Evolutionary conservation across 2,797 vertebrate genomes (phyloP), one percentile per base, ranked within the genome.

Genomic region (Momotus momota): DNA sequence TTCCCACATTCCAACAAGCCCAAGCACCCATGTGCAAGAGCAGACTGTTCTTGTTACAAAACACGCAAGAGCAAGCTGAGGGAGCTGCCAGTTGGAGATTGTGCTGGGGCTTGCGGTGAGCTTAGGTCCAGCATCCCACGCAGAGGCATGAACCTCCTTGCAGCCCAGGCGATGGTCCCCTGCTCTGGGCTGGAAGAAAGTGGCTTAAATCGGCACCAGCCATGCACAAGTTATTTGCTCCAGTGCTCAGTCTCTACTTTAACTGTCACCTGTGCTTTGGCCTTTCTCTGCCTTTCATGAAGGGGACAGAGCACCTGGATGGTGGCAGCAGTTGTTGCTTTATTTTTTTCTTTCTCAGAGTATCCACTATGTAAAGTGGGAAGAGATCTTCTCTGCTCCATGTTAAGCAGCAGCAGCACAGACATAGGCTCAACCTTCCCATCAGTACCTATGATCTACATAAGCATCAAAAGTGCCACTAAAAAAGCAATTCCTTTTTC

Each of bases 91-190:
- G 60, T 12, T 4, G 2, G 23, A 22, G 29, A 10, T 3, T 26
- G 26, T 31, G 45, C n/a, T 0, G 0, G 65, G 13, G 40, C 18
- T 74, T 57, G 7, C 4, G 3, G 20, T 25, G 9, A 46, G 19
- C 70, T 43, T 2, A 6, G 31, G 19, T 6, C 35, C 4, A 5
- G 31, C 0, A 0, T 29, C 41, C 51, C 38, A 21, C 0, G 7
- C n/a, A 64, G 46, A 29, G 25, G 65, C 23, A 20, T 8, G 4
- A 46, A 14, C 52, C 17, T 35, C 14, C 57, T 11, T 6, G 19
- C 40, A 26, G 17, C 29, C 52, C 1, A 2, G 31, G 33, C 29
- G 26, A 22, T 2, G 5, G 14, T 4, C 4, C 2, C 1, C 17
- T 14, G 33, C 54, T 19, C 41, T 26, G 35, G 0, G 0, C 31